These are phyloP conservation scores for Sphyrna mokarran DNA, from an alignment of 2,113 vertebrate genomes.

Conservation along the genomic window DNA sequence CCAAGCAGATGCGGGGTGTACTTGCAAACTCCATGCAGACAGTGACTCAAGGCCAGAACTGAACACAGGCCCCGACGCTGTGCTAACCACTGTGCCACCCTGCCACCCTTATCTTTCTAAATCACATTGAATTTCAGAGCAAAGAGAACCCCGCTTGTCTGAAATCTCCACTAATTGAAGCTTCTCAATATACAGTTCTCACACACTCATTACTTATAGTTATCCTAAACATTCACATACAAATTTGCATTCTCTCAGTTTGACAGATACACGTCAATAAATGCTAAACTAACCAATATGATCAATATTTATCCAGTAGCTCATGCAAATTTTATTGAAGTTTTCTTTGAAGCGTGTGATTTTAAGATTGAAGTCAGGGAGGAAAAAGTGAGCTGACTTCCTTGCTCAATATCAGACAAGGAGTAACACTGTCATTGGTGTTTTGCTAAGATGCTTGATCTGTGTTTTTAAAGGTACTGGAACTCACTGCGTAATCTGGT, in stretches of 20 bases:
- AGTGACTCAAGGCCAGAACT: too few relatives aligned
- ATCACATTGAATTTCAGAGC: background rate
- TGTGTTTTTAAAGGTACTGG: conserved; percentile 71
- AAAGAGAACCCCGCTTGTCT: background rate
- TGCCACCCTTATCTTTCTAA: too few relatives aligned
- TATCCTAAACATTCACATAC: background rate
- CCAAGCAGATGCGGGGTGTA: too few relatives aligned
- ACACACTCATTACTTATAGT: background rate
- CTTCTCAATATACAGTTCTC: background rate
- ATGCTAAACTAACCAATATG: background rate
- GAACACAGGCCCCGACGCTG: too few relatives aligned
- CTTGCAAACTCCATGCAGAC: too few relatives aligned
- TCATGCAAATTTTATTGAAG: background rate
- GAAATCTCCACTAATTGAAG: background rate
- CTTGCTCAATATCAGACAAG: background rate
- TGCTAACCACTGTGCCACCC: too few relatives aligned
- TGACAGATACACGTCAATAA: background rate
- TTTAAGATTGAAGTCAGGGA: background rate
- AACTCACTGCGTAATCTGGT: conserved; percentile 89
- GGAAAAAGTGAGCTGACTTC: background rate
- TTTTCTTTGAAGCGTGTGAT: background rate
- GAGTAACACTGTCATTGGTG: background rate
- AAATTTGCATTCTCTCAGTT: background rate
- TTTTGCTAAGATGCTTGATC: background rate
- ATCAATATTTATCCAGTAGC: background rate